Base-by-base conservation (phyloP, 2,888 invertebrate genomes). In the Eupithecia pulchellata region DNA sequence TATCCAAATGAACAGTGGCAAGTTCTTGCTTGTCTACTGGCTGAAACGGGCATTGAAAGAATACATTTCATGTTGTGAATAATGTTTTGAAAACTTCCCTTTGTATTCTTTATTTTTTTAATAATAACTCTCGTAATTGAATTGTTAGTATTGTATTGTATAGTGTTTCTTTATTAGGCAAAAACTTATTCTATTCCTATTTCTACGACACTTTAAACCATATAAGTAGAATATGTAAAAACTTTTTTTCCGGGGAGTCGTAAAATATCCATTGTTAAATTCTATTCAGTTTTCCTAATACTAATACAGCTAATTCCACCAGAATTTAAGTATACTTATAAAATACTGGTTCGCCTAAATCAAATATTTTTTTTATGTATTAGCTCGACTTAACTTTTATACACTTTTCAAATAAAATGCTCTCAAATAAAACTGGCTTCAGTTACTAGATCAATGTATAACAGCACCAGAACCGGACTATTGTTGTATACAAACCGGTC, bases 401-500 rank as follows among this genome's bases (percentile, higher is more conserved):
- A 29, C 20, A 60, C 32, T 60, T 32, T 9, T n/a, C n/a, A n/a
- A n/a, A n/a, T n/a, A n/a, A n/a, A n/a, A n/a, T 17, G n/a, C n/a
- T 27, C 30, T 32, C 60, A 60, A 57, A 13, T 57, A 29, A 55
- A 70, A 30, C 67, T 73, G 63, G 62, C 47, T 30, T 34, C 52
- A 66, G 42, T 61, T 32, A 74, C 76, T 76, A 66, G 75, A 72
- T 69, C 73, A 57, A 73, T 60, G 69, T 74, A 58, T 73, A 78
- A 52, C 42, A 55, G 32, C 73, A 34, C 72, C 78, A 83, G 81
- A 86, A 82, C 81, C 81, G 77, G 84, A 82, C 81, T 82, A 84
- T 86, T 85, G 83, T 84, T 83, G 81, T 83, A 76, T 81, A 73
- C 81, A 81, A 90, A 91, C 91, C 91, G 89, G 91, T 92, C 84